phyloP scores from a whole-genome alignment of 2,797 vertebrate species.

The Ficedula albicollis region DNA sequence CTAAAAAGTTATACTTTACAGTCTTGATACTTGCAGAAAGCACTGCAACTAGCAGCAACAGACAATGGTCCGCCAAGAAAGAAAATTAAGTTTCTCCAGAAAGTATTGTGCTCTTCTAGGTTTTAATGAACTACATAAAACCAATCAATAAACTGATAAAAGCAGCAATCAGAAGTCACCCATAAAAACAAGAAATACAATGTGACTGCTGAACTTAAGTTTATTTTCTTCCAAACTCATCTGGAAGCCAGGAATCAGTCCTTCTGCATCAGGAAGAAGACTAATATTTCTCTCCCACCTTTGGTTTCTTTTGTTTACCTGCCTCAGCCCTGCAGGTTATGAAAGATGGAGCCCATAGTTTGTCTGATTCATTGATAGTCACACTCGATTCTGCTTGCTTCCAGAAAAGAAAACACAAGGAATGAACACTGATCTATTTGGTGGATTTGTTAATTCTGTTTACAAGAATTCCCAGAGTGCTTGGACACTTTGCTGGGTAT shows the following conservation, averaged over 20 bases:
- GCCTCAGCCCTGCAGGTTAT: not conserved
- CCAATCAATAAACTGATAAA: not conserved
- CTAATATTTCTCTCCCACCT: not conserved
- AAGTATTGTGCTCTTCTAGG: not conserved
- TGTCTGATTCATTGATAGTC: not conserved
- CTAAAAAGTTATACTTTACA: slow-evolving; percentile 7
- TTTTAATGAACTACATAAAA: not conserved
- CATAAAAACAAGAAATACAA: not conserved
- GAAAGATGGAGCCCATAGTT: not conserved
- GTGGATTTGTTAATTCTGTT: not conserved
- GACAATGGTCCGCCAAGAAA: not conserved
- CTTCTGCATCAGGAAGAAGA: not conserved
- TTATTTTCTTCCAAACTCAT: not conserved
- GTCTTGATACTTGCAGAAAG: slow-evolving; percentile 24
- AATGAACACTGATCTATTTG: not conserved
- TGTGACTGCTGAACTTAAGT: not conserved
- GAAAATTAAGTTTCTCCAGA: not conserved
- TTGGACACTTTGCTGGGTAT: not conserved
- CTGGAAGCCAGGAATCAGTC: not conserved
- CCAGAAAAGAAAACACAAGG: not conserved
- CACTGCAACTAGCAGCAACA: not conserved
- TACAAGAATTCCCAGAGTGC: not conserved
- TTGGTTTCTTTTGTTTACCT: not conserved
- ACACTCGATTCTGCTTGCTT: not conserved
- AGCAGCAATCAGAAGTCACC: not conserved